These are phyloP conservation scores for Drosophila atroscutellata DNA, from an alignment of 2,888 invertebrate genomes.

Conservation along the genomic window DNA sequence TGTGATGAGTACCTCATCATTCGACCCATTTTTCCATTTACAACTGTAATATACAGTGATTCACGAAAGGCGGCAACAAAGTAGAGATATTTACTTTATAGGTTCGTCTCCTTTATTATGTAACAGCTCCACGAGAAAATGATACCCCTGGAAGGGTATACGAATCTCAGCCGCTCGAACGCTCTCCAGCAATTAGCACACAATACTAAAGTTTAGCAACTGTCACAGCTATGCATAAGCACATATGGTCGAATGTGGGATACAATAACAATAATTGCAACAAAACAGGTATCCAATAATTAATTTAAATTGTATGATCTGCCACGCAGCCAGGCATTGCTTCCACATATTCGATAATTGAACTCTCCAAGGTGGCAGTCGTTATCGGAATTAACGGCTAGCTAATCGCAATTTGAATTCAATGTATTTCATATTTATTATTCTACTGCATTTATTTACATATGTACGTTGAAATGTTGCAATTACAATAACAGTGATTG, in stretches of 20 bases:
- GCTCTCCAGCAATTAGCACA: constrained; percentile 29
- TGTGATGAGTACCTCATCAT: not conserved
- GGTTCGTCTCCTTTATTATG: not conserved
- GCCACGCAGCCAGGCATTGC: constrained; percentile 11
- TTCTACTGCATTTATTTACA: constrained; percentile 1
- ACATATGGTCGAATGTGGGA: not conserved
- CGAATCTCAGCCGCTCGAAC: not conserved
- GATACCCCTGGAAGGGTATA: not conserved
- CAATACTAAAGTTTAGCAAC: constrained; percentile 12
- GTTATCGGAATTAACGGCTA: constrained; percentile 9
- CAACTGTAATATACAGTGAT: not conserved
- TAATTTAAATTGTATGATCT: not conserved
- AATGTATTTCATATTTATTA: not conserved
- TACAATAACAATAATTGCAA: not conserved
- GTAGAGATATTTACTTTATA: not conserved
- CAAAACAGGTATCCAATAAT: not conserved
- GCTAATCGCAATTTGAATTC: not conserved
- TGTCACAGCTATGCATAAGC: not conserved
- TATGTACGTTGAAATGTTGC: not conserved
- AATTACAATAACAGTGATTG: not conserved
- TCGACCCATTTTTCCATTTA: not conserved
- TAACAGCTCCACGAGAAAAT: not conserved
- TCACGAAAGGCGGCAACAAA: not conserved
- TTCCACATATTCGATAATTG: constrained; percentile 8
- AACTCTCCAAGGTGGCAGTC: not conserved